phyloP scores from a whole-genome alignment of 2,113 vertebrate species.

The Porphyrio hochstetteri region DNA sequence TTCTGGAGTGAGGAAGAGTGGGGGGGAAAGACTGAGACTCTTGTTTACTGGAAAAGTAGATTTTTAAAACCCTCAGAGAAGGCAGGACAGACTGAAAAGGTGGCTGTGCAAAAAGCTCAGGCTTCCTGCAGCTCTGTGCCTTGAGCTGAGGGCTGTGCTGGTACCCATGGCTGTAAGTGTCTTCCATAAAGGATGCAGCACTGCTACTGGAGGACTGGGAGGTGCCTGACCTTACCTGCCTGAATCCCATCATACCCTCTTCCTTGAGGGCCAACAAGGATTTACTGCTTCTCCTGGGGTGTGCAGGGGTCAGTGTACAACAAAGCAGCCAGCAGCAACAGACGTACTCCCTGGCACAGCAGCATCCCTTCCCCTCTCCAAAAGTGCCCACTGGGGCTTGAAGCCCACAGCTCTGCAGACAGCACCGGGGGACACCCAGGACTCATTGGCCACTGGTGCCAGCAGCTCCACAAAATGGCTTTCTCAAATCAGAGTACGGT shows the following conservation, averaged over 20 bases:
- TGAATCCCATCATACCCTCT: neutral
- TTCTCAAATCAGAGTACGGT: neutral
- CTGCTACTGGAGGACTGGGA: neutral
- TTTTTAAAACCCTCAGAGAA: neutral
- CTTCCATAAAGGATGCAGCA: neutral
- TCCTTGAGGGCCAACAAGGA: neutral
- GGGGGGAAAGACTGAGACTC: neutral
- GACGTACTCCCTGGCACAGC: fast-evolving
- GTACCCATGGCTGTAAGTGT: neutral
- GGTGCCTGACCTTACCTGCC: neutral
- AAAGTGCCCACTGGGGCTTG: fast-evolving
- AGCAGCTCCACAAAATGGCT: neutral
- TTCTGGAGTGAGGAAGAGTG: neutral
- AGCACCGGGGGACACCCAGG: fast-evolving
- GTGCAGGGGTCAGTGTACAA: neutral
- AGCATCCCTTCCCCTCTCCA: neutral
- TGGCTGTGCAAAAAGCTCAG: neutral
- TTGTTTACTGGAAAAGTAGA: neutral
- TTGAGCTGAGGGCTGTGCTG: neutral
- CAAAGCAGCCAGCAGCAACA: fast-evolving
- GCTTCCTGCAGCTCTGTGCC: neutral
- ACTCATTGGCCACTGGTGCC: fast-evolving
- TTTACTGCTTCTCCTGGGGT: neutral
- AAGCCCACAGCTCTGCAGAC: fast-evolving
- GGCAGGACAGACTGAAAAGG: neutral